phyloP scores from a whole-genome alignment of 2,888 invertebrate genomes.

The Tuta absoluta region DNA sequence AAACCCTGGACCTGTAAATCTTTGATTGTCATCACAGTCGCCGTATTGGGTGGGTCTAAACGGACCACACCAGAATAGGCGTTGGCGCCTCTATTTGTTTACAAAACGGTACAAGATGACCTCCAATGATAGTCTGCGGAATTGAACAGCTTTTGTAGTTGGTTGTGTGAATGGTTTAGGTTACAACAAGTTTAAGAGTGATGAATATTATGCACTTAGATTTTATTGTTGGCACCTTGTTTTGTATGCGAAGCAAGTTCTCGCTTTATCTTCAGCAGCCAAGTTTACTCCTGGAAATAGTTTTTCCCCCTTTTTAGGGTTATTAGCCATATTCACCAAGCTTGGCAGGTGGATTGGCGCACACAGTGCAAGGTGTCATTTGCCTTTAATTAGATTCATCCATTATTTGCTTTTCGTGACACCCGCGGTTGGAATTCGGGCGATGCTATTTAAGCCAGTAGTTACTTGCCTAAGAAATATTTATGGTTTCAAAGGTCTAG shows the following conservation, averaged over 20 bases:
- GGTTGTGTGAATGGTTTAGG: not conserved
- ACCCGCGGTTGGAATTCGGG: too few relatives aligned
- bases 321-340: too few relatives aligned
- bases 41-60: conserved; percentile 2
- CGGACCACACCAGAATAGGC: conserved; percentile 9
- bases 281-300: too few relatives aligned
- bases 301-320: too few relatives aligned
- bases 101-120: conserved; percentile 20
- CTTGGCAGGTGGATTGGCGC: too few relatives aligned
- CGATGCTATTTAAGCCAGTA: too few relatives aligned
- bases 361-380: too few relatives aligned
- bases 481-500: too few relatives aligned
- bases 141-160: conserved; percentile 5
- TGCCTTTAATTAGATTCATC: too few relatives aligned
- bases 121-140: conserved; percentile 18
- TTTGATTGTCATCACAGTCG: conserved; percentile 15
- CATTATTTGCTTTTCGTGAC: too few relatives aligned
- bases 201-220: not conserved
- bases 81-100: conserved; percentile 20
- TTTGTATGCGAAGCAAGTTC: not conserved
- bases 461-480: too few relatives aligned
- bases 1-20: conserved; percentile 1
- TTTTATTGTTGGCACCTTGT: not conserved
- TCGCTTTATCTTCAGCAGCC: too few relatives aligned
- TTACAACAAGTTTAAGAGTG: not conserved